Evolutionary conservation across 2,113 vertebrate species (phyloP).

Genomic region (Cephalopterus ornatus): DNA sequence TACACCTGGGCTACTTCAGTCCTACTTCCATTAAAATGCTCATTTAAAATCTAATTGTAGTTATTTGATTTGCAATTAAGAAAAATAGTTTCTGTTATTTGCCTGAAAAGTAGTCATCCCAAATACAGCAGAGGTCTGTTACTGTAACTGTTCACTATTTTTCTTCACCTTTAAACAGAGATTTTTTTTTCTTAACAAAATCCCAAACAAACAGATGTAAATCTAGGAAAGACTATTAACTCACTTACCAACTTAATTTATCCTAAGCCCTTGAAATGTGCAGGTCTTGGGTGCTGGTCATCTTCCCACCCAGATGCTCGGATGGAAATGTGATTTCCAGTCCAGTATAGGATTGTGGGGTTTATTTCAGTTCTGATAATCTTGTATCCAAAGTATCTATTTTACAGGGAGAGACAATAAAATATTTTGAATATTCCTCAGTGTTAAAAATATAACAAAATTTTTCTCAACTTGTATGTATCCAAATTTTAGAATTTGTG

Average conservation of each 20-base stretch:
- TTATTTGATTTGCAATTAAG: neutral
- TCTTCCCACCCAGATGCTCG: neutral
- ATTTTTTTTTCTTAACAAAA: too few species aligned
- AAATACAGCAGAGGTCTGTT: neutral
- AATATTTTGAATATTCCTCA: neutral
- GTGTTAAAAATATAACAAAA: neutral
- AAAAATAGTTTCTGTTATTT: neutral
- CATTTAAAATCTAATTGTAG: neutral
- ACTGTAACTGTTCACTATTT: neutral
- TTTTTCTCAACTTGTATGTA: neutral
- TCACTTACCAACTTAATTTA: neutral
- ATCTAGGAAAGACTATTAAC: neutral
- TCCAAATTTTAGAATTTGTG: neutral
- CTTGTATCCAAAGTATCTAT: neutral
- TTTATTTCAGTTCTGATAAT: neutral
- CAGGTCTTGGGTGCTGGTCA: neutral
- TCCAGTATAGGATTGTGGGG: rapidly evolving
- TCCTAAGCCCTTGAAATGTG: neutral
- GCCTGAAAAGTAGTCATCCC: neutral
- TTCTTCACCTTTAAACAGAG: neutral
- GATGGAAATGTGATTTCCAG: neutral
- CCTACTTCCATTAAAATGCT: neutral
- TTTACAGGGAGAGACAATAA: neutral
- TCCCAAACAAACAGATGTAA: neutral
- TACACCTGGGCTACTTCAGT: neutral